Percentiles rank a stretch among this genome's conserved stretches.
These are phyloP conservation scores for Pyrrhia umbra DNA, from an alignment of 2,888 invertebrate genomes.

Conservation along the genomic window DNA sequence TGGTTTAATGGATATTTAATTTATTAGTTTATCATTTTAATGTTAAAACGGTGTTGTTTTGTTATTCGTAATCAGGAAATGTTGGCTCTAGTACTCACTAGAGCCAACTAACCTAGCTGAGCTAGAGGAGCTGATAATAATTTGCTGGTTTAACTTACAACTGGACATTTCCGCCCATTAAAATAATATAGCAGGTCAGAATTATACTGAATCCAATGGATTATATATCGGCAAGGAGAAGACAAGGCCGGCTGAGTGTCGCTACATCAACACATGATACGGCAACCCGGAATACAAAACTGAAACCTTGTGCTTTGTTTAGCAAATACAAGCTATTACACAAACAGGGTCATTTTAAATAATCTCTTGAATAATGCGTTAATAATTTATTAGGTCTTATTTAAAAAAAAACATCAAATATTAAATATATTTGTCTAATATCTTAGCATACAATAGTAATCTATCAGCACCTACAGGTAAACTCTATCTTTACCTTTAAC, in stretches of 20 bases:
- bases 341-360: slow-evolving; percentile 56
- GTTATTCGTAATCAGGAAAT: neutral
- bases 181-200: slow-evolving; percentile 13
- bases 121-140: neutral
- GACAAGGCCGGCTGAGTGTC: slow-evolving; percentile 45
- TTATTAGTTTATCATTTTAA: slow-evolving; percentile 30
- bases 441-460: slow-evolving; percentile 19
- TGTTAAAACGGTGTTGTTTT: slow-evolving; percentile 12
- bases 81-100: neutral
- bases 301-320: slow-evolving; percentile 66
- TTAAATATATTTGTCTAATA: slow-evolving; percentile 26
- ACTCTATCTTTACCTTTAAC: slow-evolving; percentile 62
- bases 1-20: slow-evolving; percentile 51
- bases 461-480: slow-evolving; percentile 50
- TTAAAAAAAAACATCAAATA: slow-evolving; percentile 26
- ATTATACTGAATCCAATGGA: slow-evolving; percentile 49
- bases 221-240: slow-evolving; percentile 51
- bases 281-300: slow-evolving; percentile 59
- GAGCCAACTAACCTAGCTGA: no score
- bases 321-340: slow-evolving; percentile 61
- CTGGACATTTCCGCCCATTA: neutral
- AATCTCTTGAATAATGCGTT: slow-evolving; percentile 48
- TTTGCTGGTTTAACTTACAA: slow-evolving; percentile 1
- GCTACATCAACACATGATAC: slow-evolving; percentile 52
- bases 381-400: slow-evolving; percentile 43